Evolutionary conservation across 23 tunicate species (phyloP).

Genomic region (Styela plicata): DNA sequence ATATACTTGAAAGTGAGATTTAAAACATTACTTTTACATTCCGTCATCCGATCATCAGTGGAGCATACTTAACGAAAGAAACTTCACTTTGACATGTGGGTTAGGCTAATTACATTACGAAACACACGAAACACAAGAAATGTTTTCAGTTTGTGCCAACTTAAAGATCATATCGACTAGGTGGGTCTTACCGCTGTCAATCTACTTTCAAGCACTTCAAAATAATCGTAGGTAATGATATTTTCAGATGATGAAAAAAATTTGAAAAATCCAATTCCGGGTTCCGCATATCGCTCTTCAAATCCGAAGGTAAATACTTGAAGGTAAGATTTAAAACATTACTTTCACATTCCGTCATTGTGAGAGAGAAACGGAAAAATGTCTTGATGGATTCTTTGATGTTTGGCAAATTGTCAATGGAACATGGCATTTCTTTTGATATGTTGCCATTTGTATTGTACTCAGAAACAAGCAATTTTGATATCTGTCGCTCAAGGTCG

Average conservation of each 20-base stretch:
- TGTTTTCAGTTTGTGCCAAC: too few species aligned
- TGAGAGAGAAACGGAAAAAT: not conserved
- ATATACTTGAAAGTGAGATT: not conserved
- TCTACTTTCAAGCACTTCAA: conserved; percentile 43
- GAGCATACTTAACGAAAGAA: too few species aligned
- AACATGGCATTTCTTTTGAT: too few species aligned
- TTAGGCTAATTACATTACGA: too few species aligned
- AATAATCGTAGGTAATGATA: conserved; percentile 55
- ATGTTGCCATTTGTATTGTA: not conserved
- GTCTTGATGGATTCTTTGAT: not conserved
- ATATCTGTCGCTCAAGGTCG: conserved; percentile 65
- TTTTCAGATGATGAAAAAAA: conserved; percentile 57
- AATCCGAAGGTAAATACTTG: not conserved
- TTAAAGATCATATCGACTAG: too few species aligned
- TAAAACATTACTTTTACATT: not conserved
- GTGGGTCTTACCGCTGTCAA: too few species aligned
- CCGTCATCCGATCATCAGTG: too few species aligned
- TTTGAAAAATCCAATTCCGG: conserved; percentile 27
- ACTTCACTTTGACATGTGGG: too few species aligned
- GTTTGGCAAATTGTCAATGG: conserved; percentile 3
- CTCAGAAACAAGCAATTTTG: conserved; percentile 61
- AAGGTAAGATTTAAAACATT: not conserved
- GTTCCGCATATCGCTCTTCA: not conserved
- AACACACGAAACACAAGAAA: too few species aligned
- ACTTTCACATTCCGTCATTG: not conserved